Conservation (phyloP, 2,888 invertebrate species). For the Eulithis prunata region DNA sequence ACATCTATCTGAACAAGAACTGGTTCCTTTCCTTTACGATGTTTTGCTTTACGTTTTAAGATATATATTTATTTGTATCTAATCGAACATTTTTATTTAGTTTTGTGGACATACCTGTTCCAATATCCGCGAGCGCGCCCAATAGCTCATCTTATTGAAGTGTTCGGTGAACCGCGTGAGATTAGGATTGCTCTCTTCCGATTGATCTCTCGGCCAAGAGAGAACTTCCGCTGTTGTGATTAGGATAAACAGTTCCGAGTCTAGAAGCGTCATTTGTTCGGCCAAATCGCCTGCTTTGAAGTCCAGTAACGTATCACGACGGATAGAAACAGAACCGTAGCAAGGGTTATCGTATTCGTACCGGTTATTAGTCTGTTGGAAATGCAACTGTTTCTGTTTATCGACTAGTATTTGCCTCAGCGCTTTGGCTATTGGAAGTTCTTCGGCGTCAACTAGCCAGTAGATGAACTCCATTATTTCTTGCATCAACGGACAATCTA, state of each 20-base stretch:
- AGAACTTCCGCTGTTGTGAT: conserved; percentile 99
- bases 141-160: conserved; percentile 99
- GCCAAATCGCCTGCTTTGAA: conserved; percentile 98
- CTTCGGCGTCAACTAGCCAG: conserved; percentile 95
- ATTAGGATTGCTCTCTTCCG: conserved; percentile 98
- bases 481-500: conserved; percentile 91
- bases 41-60: no score
- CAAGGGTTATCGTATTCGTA: conserved; percentile 77
- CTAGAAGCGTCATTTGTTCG: conserved; percentile 98
- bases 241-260: conserved; percentile 97
- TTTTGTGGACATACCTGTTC: conserved; percentile 68
- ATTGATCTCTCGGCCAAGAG: conserved; percentile 98
- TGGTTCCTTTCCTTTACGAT: no score
- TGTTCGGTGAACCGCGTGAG: conserved; percentile 98
- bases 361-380: conserved; percentile 74
- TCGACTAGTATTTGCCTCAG: conserved; percentile 95
- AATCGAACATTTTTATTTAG: neutral
- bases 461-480: conserved; percentile 97
- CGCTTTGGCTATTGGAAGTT: conserved; percentile 95
- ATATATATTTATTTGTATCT: no score
- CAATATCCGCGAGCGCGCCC: conserved; percentile 97
- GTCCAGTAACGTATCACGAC: conserved; percentile 89
- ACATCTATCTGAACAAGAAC: no score
- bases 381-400: conserved; percentile 87
- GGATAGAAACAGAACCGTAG: conserved; percentile 72